phyloP scores from a whole-genome alignment of 2,888 invertebrate species.

The Leptinotarsa rubiginosa region DNA sequence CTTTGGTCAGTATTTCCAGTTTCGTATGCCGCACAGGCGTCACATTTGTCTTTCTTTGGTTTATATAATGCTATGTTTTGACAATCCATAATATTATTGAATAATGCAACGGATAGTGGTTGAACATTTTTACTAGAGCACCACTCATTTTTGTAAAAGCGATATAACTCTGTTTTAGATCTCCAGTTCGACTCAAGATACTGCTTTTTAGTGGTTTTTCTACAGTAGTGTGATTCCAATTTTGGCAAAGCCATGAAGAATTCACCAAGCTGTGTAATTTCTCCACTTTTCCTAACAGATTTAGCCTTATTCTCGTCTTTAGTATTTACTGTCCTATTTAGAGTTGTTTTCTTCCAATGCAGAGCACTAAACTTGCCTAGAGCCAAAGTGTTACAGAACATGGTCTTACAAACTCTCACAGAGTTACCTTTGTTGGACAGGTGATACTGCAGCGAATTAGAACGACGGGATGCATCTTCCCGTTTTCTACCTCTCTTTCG shows the following conservation, averaged over 20 bases:
- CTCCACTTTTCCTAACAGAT: slow-evolving; percentile 6
- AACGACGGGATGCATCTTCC: slow-evolving; percentile 10
- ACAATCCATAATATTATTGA: slow-evolving; percentile 36
- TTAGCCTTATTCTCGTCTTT: slow-evolving; percentile 18
- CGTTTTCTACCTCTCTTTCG: slow-evolving; percentile 20
- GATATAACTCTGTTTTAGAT: slow-evolving; percentile 37
- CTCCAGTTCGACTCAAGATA: slow-evolving; percentile 36
- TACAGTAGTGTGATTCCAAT: slow-evolving; percentile 37
- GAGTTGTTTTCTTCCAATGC: slow-evolving; percentile 4
- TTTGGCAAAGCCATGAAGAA: slow-evolving; percentile 24
- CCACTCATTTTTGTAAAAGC: slow-evolving; percentile 35
- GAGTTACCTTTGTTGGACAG: slow-evolving; percentile 1
- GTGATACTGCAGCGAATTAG: slow-evolving; percentile 8
- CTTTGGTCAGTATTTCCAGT: slow-evolving; percentile 33
- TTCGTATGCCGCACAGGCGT: slow-evolving; percentile 35
- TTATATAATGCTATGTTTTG: slow-evolving; percentile 36
- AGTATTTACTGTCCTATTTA: slow-evolving; percentile 5
- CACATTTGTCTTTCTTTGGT: slow-evolving; percentile 43
- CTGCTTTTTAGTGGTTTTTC: slow-evolving; percentile 34
- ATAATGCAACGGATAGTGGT: slow-evolving; percentile 30
- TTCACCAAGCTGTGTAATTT: slow-evolving; percentile 9
- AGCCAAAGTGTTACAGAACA: slow-evolving; percentile 32
- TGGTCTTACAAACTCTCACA: slow-evolving; percentile 37
- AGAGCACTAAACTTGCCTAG: slow-evolving; percentile 14
- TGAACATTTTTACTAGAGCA: slow-evolving; percentile 21